phyloP scores from a whole-genome alignment of 1,140 invertebrate species.

The Drosophila sp. region DNA sequence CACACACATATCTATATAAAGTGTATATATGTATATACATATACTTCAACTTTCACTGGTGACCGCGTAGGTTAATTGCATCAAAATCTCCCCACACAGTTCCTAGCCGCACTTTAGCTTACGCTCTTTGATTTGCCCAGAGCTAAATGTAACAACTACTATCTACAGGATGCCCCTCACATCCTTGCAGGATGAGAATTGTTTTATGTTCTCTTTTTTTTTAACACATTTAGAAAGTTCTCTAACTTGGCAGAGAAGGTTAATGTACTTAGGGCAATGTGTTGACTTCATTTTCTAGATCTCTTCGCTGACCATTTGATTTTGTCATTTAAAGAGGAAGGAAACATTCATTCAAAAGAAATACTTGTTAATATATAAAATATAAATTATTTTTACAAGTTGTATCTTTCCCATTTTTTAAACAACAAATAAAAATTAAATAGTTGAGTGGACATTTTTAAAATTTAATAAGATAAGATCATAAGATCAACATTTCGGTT shows the following conservation, averaged over 20 bases:
- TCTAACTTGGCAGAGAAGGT: not conserved
- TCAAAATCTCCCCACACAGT: conserved; percentile 48
- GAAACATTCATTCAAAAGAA: too few species aligned
- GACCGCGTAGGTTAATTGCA: conserved; percentile 60
- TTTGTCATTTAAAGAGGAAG: too few species aligned
- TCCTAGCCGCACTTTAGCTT: conserved; percentile 19
- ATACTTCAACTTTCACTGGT: conserved; percentile 30
- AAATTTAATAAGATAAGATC: too few species aligned
- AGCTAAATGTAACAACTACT: conserved; percentile 31
- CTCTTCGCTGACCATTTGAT: not conserved
- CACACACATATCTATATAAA: not conserved
- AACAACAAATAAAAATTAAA: too few species aligned
- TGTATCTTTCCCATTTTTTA: too few species aligned
- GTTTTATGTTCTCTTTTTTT: not conserved
- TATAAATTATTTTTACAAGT: too few species aligned
- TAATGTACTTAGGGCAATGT: not conserved
- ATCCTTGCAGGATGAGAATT: not conserved
- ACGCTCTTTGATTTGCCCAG: conserved; percentile 38
- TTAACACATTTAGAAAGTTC: not conserved
- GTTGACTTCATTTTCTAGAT: not conserved
- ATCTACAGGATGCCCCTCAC: conserved; percentile 11
- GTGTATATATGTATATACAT: not conserved
- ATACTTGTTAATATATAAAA: too few species aligned
- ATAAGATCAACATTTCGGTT: too few species aligned
- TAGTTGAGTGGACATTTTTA: too few species aligned